Percentiles rank a stretch among this genome's conserved stretches.
Conservation (phyloP, 92 coral and sea anemone species). For the Ricordea florida region DNA sequence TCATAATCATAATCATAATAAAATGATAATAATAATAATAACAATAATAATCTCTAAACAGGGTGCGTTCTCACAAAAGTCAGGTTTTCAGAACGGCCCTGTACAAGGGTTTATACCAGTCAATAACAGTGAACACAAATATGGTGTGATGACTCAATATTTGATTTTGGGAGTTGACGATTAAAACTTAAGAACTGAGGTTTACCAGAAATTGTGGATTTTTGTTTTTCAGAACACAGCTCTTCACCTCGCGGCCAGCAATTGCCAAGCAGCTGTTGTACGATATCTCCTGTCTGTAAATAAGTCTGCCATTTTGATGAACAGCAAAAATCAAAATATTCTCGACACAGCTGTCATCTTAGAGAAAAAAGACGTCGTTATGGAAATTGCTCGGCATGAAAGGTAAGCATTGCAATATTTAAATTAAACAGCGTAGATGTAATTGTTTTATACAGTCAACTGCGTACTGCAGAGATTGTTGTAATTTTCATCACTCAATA, state of each 20-base stretch:
- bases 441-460: no score
- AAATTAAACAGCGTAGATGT: not conserved
- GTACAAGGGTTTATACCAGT: no score
- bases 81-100: no score
- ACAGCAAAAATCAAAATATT: constrained; percentile 43
- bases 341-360: constrained; percentile 47
- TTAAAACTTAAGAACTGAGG: not conserved
- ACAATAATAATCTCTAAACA: no score
- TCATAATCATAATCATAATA: no score
- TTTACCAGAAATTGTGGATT: no score
- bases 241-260: constrained; percentile 49
- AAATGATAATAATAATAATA: no score
- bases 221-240: constrained; percentile 60
- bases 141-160: no score
- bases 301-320: constrained; percentile 30
- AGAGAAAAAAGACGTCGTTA: constrained; percentile 28
- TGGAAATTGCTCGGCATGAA: constrained; percentile 40
- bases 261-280: constrained; percentile 45
- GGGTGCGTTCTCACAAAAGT: no score
- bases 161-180: no score
- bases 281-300: constrained; percentile 34
- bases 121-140: not conserved
- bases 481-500: no score
- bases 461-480: no score
- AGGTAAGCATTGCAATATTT: constrained; percentile 14